These are phyloP conservation scores for Papilio polytes DNA, from an alignment of 1,140 invertebrate species.

Conservation along the genomic window DNA sequence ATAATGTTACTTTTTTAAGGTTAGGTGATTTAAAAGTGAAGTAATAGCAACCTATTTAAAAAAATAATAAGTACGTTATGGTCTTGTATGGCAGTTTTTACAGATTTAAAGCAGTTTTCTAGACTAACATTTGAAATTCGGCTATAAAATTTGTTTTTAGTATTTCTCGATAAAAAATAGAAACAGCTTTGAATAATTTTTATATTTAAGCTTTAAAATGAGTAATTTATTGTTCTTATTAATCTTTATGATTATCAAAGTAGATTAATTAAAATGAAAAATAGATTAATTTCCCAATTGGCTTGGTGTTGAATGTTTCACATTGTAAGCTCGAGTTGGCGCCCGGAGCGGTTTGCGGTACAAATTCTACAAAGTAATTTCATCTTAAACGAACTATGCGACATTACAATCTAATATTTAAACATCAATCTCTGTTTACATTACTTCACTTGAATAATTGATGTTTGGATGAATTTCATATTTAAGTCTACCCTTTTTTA, in stretches of 20 bases:
- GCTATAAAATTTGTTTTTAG: too few relatives aligned
- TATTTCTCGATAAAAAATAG: too few relatives aligned
- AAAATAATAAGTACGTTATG: too few relatives aligned
- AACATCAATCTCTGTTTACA: neutral
- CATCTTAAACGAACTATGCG: conserved; percentile 4
- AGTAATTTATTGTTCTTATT: too few relatives aligned
- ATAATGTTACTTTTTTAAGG: neutral
- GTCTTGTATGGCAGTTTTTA: too few relatives aligned
- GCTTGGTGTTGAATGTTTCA: conserved; percentile 4
- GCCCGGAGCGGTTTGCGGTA: conserved; percentile 8
- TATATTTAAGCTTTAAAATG: neutral
- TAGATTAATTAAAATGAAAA: neutral
- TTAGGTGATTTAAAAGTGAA: neutral
- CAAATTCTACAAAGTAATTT: conserved; percentile 19
- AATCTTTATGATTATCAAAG: too few relatives aligned
- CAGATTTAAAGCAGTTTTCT: too few relatives aligned
- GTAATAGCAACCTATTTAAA: too few relatives aligned
- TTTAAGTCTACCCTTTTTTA: too few relatives aligned
- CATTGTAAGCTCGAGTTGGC: neutral
- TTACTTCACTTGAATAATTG: too few relatives aligned
- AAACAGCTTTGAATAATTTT: neutral
- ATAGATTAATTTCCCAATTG: neutral
- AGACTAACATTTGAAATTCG: too few relatives aligned
- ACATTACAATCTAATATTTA: conserved; percentile 19
- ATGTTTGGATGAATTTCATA: too few relatives aligned